phyloP scores from a whole-genome alignment of 2,797 vertebrate species.

The Nannoperca obscura region DNA sequence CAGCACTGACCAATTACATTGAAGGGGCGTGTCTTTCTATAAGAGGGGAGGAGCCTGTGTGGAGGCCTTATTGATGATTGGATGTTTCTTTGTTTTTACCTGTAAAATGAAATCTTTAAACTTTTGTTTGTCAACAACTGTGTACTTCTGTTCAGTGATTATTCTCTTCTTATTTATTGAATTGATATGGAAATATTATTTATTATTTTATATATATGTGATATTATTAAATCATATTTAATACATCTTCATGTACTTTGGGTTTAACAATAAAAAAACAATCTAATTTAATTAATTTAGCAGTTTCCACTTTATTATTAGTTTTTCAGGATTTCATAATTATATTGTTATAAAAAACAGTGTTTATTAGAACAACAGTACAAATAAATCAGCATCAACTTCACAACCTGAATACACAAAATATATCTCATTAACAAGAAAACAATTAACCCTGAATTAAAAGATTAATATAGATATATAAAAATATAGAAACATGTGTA shows the following conservation, averaged over 20 bases:
- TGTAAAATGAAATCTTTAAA: neutral
- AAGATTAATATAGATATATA: neutral
- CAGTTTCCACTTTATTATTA: neutral
- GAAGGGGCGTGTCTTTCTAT: slow-evolving; percentile 71
- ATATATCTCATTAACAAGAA: neutral
- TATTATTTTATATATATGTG: neutral
- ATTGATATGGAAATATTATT: neutral
- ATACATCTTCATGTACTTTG: neutral
- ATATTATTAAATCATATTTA: neutral
- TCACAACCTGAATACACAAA: neutral
- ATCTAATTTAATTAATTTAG: neutral
- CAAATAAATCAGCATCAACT: neutral
- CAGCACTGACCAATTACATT: slow-evolving; percentile 63
- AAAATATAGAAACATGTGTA: neutral
- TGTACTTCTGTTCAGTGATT: neutral
- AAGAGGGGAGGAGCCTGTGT: slow-evolving; percentile 78
- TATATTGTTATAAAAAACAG: neutral
- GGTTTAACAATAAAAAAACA: neutral
- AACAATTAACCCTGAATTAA: neutral
- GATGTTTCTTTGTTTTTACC: neutral
- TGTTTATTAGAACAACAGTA: slow-evolving; percentile 10
- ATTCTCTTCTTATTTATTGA: neutral
- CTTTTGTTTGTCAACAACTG: neutral
- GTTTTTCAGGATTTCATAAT: neutral
- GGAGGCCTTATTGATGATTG: slow-evolving; percentile 77